Percentiles rank a stretch among this genome's conserved stretches.
phyloP scores from a whole-genome alignment of 2,113 vertebrate genomes.

The Cranoglanis bouderius region DNA sequence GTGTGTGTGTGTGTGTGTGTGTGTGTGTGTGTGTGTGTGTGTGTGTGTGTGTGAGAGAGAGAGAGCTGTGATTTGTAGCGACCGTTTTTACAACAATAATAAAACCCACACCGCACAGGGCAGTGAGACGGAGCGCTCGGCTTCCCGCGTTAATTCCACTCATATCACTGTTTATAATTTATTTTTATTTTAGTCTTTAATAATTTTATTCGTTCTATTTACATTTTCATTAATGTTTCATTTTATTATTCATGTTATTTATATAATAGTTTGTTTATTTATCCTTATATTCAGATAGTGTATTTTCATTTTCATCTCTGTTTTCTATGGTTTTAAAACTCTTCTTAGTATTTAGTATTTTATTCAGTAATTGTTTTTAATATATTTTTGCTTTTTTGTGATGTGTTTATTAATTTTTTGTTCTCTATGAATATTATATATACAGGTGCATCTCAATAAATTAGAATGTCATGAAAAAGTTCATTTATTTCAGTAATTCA shows the following conservation, averaged over 20 bases:
- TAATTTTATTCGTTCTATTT: not conserved
- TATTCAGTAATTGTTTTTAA: not conserved
- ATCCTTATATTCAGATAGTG: not conserved
- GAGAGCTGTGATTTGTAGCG: not conserved
- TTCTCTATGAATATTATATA: too few relatives aligned
- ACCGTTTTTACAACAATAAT: constrained; percentile 6
- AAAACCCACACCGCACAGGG: not conserved
- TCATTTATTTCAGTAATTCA: too few relatives aligned
- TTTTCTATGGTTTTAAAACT: not conserved
- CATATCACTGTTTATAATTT: not conserved
- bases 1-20: constrained; percentile 4
- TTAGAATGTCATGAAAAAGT: too few relatives aligned
- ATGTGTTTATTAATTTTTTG: not conserved
- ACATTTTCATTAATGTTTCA: not conserved
- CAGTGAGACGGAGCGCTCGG: not conserved
- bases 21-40: constrained; percentile 3
- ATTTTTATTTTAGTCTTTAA: not conserved
- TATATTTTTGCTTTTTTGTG: not conserved
- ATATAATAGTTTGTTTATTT: not conserved
- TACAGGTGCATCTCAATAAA: too few relatives aligned
- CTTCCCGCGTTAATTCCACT: not conserved
- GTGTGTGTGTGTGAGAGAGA: not conserved
- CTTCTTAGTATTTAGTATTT: not conserved
- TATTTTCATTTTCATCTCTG: not conserved
- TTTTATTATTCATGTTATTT: not conserved